These are phyloP conservation scores for Phortica magna DNA, from an alignment of 2,888 invertebrate genomes.

Conservation along the genomic window DNA sequence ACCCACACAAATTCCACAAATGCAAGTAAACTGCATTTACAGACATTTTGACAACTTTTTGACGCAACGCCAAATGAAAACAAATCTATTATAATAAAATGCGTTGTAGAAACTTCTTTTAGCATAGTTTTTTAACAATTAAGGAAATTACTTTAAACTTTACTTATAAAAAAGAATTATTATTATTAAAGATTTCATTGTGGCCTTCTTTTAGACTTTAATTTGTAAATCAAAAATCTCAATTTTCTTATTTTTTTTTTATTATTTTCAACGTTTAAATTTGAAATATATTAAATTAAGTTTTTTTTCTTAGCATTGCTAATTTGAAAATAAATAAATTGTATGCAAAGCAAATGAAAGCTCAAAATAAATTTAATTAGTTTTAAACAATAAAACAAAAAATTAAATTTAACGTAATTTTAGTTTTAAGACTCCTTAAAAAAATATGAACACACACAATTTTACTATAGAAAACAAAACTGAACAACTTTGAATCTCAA, in stretches of 20 bases:
- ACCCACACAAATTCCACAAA: slow-evolving; percentile 8
- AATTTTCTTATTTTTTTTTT: slow-evolving; percentile 6
- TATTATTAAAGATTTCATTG: slow-evolving; percentile 57
- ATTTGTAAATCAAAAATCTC: background rate
- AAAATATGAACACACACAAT: background rate
- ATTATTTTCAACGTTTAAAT: slow-evolving; percentile 34
- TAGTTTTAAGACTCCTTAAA: background rate
- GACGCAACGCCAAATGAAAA: background rate
- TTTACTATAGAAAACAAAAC: background rate
- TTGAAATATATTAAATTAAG: background rate
- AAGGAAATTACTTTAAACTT: background rate
- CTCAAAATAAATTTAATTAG: slow-evolving; percentile 34
- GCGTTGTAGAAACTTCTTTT: background rate
- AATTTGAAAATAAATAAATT: no score
- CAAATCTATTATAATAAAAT: background rate
- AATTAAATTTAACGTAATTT: background rate
- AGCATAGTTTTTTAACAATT: background rate
- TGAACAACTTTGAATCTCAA: slow-evolving; percentile 8
- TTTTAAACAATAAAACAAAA: slow-evolving; percentile 42
- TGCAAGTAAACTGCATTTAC: background rate
- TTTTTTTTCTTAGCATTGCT: background rate
- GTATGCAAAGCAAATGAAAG: slow-evolving; percentile 44
- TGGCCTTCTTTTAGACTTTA: slow-evolving; percentile 62
- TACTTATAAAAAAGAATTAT: no score
- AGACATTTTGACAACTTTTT: background rate